phyloP scores from a whole-genome alignment of 2,888 invertebrate species.

The Ennomos fuscantarius region DNA sequence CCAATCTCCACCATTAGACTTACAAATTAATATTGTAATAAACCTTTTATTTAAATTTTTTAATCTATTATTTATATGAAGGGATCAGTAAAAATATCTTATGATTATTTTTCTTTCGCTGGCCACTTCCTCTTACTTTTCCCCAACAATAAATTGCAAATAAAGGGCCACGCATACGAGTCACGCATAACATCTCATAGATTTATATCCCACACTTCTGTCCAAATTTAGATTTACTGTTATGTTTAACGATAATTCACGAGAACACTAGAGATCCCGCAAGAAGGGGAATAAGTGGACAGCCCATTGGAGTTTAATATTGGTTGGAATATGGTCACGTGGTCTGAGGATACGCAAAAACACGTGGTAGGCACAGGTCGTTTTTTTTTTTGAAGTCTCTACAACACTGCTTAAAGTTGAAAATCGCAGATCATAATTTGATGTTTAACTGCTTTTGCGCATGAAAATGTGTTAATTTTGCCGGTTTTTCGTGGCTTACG shows the following conservation, averaged over 20 bases:
- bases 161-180: conserved; percentile 73
- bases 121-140: conserved; percentile 58
- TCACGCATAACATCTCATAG: conserved; percentile 82
- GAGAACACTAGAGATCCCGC: conserved; percentile 13
- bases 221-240: conserved; percentile 83
- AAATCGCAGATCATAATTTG: too few species aligned
- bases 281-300: conserved; percentile 9
- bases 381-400: too few species aligned
- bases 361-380: too few species aligned
- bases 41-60: too few species aligned
- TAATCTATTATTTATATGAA: too few species aligned
- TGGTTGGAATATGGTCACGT: background rate
- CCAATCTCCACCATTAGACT: too few species aligned
- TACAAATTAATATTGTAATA: too few species aligned
- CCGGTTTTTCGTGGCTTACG: too few species aligned
- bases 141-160: conserved; percentile 78
- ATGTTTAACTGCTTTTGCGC: too few species aligned
- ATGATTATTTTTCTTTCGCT: conserved; percentile 49
- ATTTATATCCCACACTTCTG: conserved; percentile 82
- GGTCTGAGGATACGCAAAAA: too few species aligned
- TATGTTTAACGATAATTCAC: conserved; percentile 59
- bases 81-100: conserved; percentile 25
- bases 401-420: too few species aligned
- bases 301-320: conserved; percentile 2
- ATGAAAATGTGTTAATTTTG: too few species aligned